Evolutionary conservation across 2,888 invertebrate genomes (phyloP).

Genomic region (Hoplodrina ambigua): DNA sequence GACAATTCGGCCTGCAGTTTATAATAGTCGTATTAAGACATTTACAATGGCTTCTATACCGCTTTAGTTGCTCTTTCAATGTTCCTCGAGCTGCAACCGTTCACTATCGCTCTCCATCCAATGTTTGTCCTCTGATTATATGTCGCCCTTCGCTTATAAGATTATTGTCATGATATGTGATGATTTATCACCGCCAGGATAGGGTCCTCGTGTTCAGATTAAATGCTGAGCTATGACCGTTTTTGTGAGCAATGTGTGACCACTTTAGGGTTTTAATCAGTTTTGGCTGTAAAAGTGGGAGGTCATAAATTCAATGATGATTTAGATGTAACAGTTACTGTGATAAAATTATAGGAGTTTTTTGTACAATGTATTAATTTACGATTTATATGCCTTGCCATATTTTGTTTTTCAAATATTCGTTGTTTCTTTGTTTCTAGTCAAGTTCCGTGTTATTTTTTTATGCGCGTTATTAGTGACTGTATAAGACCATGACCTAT

Average conservation of each 20-base stretch:
- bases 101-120: background rate
- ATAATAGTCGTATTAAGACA: background rate
- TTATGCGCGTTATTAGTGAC: no score
- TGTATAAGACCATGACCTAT: no score
- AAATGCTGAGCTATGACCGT: slow-evolving; percentile 42
- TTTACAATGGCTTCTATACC: no score
- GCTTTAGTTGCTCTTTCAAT: no score
- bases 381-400: background rate
- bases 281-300: background rate
- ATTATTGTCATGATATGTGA: slow-evolving; percentile 54
- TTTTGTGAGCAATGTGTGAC: slow-evolving; percentile 36
- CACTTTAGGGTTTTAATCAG: slow-evolving; percentile 30
- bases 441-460: no score
- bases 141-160: slow-evolving; percentile 49
- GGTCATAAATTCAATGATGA: background rate
- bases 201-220: slow-evolving; percentile 35
- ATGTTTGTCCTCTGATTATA: slow-evolving; percentile 31
- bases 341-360: background rate
- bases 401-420: background rate
- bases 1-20: background rate
- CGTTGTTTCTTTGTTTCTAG: no score
- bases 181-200: slow-evolving; percentile 51
- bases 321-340: slow-evolving; percentile 6
- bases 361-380: background rate
- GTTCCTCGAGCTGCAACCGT: background rate